Base-by-base conservation (phyloP, 2,113 vertebrate species). In the Brevimyrus niger region DNA sequence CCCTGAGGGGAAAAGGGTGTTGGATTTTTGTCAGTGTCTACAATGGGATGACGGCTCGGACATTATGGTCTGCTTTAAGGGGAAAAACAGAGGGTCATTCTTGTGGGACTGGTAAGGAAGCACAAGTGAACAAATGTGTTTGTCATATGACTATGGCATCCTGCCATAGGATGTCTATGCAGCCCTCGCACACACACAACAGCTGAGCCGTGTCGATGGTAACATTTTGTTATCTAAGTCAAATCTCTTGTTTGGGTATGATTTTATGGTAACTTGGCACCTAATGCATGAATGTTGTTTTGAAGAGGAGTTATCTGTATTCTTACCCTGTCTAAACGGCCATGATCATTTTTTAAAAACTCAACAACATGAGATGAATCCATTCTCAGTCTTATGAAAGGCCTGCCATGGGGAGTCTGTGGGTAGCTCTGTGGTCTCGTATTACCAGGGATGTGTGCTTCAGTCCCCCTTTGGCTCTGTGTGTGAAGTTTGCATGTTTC, bases 241-340 rank as follows among this genome's bases (percentile, higher is more conserved):
- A 88, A 42, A 38, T 76, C 89, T 88, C 58, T 55, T 44, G 83
- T 80, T 76, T 88, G 89, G 48, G 73, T 58, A 65, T 55, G 88
- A 90, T 90, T 88, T 90, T 87, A 89, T 89, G 58, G 87, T 50
- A 76, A 85, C 87, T 61, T 87, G 15, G 27, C 19, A 31, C 61
- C 27, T 15, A 65, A 38, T 73, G 42, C 27, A 44, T 19, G 23
- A 76, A 38, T 76, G 69, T 73, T 73, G n/a, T 17, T 76, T 38
- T 38, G 31, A 42, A 80, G 35, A 42, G 73, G 15, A 42, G 73
- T 42, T 42, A 42, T 35, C 31, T 11, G n/a, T 42, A 19, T 42
- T 80, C 73, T 35, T 19, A 80, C 13, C 31, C 31, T 13, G n/a
- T 69, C 3, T 69, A 69, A 69, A 69, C 10, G 9, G n/a, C 9